phyloP scores from a whole-genome alignment of 2,888 invertebrate species.

The Xanthostigma xanthostigma region DNA sequence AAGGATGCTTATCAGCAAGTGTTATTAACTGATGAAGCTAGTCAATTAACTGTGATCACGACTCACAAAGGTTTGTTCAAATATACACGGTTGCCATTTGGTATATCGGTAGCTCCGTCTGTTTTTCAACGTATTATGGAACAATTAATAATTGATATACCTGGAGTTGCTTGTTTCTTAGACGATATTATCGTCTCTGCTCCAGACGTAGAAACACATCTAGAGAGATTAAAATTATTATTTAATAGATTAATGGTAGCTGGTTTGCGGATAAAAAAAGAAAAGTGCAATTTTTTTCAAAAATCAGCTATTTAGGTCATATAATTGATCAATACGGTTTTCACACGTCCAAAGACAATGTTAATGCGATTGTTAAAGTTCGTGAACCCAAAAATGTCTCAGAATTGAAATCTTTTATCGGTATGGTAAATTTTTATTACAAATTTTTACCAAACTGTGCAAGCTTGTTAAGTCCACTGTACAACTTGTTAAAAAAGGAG shows the following conservation, averaged over 20 bases:
- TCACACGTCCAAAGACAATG: constrained; percentile 10
- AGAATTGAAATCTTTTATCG: background rate
- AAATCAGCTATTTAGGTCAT: constrained; percentile 11
- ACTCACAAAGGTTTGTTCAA: constrained; percentile 17
- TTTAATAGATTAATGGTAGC: constrained; percentile 9
- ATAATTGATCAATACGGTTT: constrained; percentile 14
- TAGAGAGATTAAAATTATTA: constrained; percentile 6
- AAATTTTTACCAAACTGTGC: background rate
- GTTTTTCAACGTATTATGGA: constrained; percentile 20
- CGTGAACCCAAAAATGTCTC: background rate
- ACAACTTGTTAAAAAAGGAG: background rate
- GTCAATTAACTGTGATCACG: constrained; percentile 14
- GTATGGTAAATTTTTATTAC: background rate
- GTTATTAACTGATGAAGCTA: constrained; percentile 11
- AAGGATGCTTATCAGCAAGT: constrained; percentile 17
- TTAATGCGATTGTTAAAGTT: constrained; percentile 10
- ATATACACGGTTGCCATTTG: constrained; percentile 17
- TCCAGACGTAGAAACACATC: constrained; percentile 8
- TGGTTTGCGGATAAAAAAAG: constrained; percentile 11
- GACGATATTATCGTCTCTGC: constrained; percentile 14
- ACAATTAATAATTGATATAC: constrained; percentile 13
- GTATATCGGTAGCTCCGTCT: constrained; percentile 18
- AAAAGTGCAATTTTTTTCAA: constrained; percentile 16
- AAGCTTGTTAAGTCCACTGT: background rate
- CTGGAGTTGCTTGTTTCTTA: constrained; percentile 11